These are phyloP conservation scores for Melanchra persicariae DNA, from an alignment of 2,888 invertebrate genomes.

Conservation along the genomic window DNA sequence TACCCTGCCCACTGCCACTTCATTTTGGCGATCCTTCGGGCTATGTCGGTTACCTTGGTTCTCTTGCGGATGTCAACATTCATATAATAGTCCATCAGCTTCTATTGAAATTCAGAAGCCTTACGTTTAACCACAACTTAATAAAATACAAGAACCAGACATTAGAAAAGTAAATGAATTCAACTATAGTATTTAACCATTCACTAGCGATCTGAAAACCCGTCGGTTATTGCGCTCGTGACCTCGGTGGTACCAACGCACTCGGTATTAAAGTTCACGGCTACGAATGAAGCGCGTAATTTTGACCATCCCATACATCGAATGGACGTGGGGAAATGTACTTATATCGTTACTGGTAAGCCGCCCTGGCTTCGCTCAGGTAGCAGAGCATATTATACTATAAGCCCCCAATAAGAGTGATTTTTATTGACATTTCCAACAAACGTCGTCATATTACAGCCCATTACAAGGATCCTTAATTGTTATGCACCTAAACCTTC, in stretches of 20 bases:
- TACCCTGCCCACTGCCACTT: no score
- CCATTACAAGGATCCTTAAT: no score
- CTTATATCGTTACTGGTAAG: background rate
- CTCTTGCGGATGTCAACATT: no score
- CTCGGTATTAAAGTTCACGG: constrained; percentile 62
- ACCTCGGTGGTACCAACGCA: constrained; percentile 63
- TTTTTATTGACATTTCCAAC: no score
- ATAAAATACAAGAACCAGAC: background rate
- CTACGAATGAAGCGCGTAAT: constrained; percentile 47
- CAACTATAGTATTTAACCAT: constrained; percentile 32
- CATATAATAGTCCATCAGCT: no score
- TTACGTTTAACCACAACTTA: background rate
- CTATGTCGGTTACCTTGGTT: no score
- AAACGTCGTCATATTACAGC: no score
- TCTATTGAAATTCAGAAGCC: background rate
- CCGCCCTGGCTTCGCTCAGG: no score
- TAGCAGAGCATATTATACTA: no score
- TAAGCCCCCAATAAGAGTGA: no score
- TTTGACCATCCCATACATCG: constrained; percentile 54
- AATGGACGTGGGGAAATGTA: constrained; percentile 1
- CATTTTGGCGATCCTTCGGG: no score
- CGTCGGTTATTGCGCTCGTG: constrained; percentile 60
- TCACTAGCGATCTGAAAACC: constrained; percentile 47
- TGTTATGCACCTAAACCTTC: no score
- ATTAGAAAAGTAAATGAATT: constrained; percentile 33